Evolutionary conservation across 2,797 vertebrate species (phyloP), one percentile per base, ranked within the genome.

Genomic region (Ptychobarbus kaznakovi): DNA sequence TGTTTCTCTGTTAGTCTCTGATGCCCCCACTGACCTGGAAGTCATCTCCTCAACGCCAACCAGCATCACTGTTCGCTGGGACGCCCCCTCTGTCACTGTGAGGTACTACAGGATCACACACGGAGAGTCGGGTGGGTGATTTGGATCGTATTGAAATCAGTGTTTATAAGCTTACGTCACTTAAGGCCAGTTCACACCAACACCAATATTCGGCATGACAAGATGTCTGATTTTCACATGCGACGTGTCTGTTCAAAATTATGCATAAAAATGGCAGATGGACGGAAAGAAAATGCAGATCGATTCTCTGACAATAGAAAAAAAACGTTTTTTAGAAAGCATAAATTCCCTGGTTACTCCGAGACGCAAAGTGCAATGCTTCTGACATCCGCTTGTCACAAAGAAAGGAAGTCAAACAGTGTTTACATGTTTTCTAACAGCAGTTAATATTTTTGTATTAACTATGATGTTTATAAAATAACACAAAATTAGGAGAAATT

Each of bases 21-120:
- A 99, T 89, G 96, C 97, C 69, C 98, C 98, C 9, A 96, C 96
- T 84, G 97, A 99, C 80, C 93, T 99, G 83, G 95, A 97, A 65
- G 96, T 99, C 10, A 93, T 96, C 0, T 94, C 96, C 28, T 94
- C 97, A 0, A 91, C 94, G 13, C 97, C 98, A 0, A 98, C 94
- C 49, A 97, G 97, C 88, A 95, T 99, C 12, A 94, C 93, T 1
- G 93, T 99, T 87, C 95, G 94, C 84, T 99, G 98, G 98, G 96
- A 97, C 0, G 94, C 97, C n/a, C 98, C 98, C 20, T 96, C 97
- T 0, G 96, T 99, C 89, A 97, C 96, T 2, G 98, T 99, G 72
- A 94, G 97, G 87, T 99, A 98, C 91, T 99, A 99, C 92, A 95
- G 97, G 90, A 97, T 99, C 92, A 97, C 97, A 5, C 97, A 97